Percentiles rank a stretch among this genome's conserved stretches.
phyloP scores from a whole-genome alignment of 2,888 invertebrate species.

The Trissolcus japonicus region DNA sequence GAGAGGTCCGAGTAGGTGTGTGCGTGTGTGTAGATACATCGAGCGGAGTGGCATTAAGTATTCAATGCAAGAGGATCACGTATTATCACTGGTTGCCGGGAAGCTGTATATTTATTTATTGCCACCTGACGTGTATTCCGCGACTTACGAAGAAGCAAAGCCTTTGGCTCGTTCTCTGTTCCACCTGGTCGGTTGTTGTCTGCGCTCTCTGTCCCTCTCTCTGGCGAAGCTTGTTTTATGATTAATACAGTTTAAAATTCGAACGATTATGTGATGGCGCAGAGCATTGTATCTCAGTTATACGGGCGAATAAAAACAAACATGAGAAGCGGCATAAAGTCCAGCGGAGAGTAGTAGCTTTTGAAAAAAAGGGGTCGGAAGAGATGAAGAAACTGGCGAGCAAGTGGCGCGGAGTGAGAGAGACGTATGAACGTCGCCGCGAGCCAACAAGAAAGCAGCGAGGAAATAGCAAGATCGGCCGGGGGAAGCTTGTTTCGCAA shows the following conservation, averaged over 20 bases:
- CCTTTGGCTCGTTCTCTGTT: slow-evolving; percentile 10
- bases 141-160: slow-evolving; percentile 39
- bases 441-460: slow-evolving; percentile 46
- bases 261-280: slow-evolving; percentile 44
- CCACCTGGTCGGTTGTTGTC: neutral
- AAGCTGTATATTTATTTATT: slow-evolving; percentile 73
- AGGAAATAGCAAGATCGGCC: slow-evolving; percentile 52
- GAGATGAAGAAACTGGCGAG: slow-evolving; percentile 52
- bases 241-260: slow-evolving; percentile 52
- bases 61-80: slow-evolving; percentile 75
- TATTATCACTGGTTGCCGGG: slow-evolving; percentile 73
- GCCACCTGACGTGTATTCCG: slow-evolving; percentile 58
- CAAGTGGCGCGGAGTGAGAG: slow-evolving; percentile 48
- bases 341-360: slow-evolving; percentile 50
- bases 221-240: slow-evolving; percentile 14
- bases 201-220: neutral
- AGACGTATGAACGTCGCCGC: slow-evolving; percentile 29
- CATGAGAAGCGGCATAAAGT: slow-evolving; percentile 44
- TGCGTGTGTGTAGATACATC: slow-evolving; percentile 68
- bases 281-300: slow-evolving; percentile 54
- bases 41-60: slow-evolving; percentile 74
- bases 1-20: slow-evolving; percentile 64
- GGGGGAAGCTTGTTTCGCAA: slow-evolving; percentile 73
- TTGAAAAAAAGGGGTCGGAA: slow-evolving; percentile 60
- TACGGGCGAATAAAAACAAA: slow-evolving; percentile 57